These are phyloP conservation scores for Sphenodon punctatus DNA, from an alignment of 2,797 vertebrate genomes.

Conservation along the genomic window DNA sequence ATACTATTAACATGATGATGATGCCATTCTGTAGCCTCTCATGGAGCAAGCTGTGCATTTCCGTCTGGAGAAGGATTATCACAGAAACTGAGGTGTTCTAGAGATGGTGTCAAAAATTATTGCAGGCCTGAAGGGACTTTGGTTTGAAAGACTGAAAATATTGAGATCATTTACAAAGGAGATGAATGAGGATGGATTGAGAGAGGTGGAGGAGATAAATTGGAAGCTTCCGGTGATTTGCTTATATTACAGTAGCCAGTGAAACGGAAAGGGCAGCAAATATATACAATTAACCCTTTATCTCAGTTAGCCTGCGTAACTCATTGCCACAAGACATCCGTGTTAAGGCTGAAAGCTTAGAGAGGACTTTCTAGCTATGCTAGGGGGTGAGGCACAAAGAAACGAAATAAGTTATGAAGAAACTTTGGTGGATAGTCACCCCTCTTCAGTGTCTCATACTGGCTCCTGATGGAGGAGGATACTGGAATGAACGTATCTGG, in stretches of 20 bases:
- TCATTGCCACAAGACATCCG: not conserved
- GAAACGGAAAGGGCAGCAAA: not conserved
- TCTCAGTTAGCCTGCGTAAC: not conserved
- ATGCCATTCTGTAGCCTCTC: too few species aligned
- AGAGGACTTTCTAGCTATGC: not conserved
- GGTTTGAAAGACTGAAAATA: not conserved
- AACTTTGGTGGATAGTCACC: not conserved
- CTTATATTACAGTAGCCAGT: not conserved
- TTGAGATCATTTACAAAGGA: not conserved
- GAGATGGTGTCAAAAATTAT: too few species aligned
- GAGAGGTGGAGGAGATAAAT: not conserved
- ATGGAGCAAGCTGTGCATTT: too few species aligned
- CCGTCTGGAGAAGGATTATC: too few species aligned
- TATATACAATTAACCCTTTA: not conserved
- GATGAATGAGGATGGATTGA: not conserved
- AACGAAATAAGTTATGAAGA: not conserved
- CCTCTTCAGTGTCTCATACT: not conserved
- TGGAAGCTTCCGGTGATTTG: not conserved
- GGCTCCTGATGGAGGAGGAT: not conserved
- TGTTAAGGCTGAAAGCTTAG: not conserved
- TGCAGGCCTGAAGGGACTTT: too few species aligned
- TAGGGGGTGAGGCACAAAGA: not conserved
- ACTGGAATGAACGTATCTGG: not conserved
- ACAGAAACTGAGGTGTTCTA: too few species aligned
- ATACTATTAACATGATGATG: too few species aligned